Percentiles rank a stretch among this genome's conserved stretches.
Conservation (phyloP, 2,113 vertebrate genomes). For the Alces alces region DNA sequence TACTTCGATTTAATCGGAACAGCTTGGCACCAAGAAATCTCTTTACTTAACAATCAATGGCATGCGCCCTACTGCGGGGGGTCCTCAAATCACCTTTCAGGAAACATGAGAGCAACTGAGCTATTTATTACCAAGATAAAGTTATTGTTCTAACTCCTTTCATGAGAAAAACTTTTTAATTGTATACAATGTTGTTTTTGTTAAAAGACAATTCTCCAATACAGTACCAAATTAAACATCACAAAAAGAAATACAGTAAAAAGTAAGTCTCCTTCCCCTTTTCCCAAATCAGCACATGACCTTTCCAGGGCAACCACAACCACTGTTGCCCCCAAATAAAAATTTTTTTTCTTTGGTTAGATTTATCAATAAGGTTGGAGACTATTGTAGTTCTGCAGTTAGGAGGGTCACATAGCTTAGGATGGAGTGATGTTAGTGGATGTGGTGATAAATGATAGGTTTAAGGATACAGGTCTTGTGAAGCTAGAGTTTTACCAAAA, state of each 20-base stretch:
- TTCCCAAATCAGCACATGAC: background rate
- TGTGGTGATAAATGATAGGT: background rate
- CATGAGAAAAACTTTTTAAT: background rate
- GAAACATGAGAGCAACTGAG: background rate
- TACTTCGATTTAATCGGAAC: background rate
- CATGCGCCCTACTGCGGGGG: background rate
- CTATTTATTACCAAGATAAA: background rate
- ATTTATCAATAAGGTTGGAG: background rate
- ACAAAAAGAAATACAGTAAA: background rate
- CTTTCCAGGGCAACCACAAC: background rate
- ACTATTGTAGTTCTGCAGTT: background rate
- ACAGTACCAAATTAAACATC: background rate
- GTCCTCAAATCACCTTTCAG: background rate
- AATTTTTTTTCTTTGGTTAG: background rate
- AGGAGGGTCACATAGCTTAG: background rate
- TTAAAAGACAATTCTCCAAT: background rate
- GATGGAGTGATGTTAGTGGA: background rate
- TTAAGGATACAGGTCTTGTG: background rate
- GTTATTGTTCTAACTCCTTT: background rate
- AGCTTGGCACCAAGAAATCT: background rate
- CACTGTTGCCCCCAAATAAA: background rate
- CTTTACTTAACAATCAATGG: background rate
- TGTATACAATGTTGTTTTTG: background rate
- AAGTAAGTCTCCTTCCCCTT: background rate
- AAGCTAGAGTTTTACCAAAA: background rate